Evolutionary conservation across 1,140 invertebrate species (phyloP), one percentile per base, ranked within the genome.

Genomic region (Aphidius gifuensis): DNA sequence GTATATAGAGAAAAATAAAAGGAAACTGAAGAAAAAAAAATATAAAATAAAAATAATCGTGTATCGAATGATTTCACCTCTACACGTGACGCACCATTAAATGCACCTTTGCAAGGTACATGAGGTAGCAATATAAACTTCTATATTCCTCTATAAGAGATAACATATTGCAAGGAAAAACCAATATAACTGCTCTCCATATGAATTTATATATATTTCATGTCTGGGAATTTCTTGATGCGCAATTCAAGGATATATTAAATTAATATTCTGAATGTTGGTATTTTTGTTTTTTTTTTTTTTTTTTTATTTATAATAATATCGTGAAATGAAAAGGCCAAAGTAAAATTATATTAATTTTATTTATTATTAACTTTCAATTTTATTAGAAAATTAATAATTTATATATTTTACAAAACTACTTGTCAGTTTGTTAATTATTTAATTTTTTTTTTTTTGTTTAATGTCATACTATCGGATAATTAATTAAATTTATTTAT

Each of bases 101-200:
- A 71, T 67, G 67, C 68, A 70, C 64, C 70, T 74, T 72, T 70
- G 66, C 69, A 70, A 71, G 68, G 23, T 32, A 71, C 70, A 74
- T 69, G 71, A 70, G 68, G 67, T 66, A 68, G 69, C 70, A 73
- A 73, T 73, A 74, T 32, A 73, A 68, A 65, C 58, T 49, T 43
- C 40, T 40, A 16, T 42, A 55, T 55, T 38, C n/a, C 11, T 23
- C 40, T 42, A 42, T 38, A 55, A 53, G 11, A 50, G 3, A 38
- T 43, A 9, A 16, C 50, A 57, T 11, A 21, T 23, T 39, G 6
- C 5, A 23, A 50, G 3, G 6, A 43, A 55, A 39, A 21, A 8
- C 21, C 38, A 21, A 16, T 16, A 16, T 46, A 42, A 50, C 7
- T 60, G 11, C n/a, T 43, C 1, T 9, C 46, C 32, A 32, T 50